Evolutionary conservation across 1,140 invertebrate genomes (phyloP).

Genomic region (Drusus annulatus): DNA sequence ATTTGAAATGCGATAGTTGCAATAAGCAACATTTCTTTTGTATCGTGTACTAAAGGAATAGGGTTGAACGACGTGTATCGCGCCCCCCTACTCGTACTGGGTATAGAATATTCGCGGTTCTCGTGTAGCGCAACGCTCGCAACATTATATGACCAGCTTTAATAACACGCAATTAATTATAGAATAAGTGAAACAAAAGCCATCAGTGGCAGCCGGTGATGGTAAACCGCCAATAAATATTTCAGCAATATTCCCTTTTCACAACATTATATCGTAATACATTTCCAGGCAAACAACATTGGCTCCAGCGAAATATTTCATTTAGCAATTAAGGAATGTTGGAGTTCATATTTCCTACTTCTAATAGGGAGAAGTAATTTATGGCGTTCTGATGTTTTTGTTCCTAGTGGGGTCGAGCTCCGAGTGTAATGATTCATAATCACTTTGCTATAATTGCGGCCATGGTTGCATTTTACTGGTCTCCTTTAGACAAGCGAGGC

Average conservation of each 20-base stretch:
- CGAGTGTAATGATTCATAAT: neutral
- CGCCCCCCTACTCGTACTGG: no score
- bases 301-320: slow-evolving; percentile 24
- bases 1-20: no score
- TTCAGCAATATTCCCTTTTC: slow-evolving; percentile 21
- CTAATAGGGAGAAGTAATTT: slow-evolving; percentile 28
- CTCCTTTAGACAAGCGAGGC: no score
- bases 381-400: slow-evolving; percentile 10
- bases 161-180: slow-evolving; percentile 31
- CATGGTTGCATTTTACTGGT: no score
- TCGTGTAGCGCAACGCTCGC: neutral
- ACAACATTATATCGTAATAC: slow-evolving; percentile 26
- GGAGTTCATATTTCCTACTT: slow-evolving; percentile 15
- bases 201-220: slow-evolving; percentile 38
- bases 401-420: neutral
- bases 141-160: slow-evolving; percentile 8
- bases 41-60: no score
- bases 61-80: no score
- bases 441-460: neutral
- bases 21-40: no score
- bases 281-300: slow-evolving; percentile 11
- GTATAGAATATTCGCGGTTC: neutral
- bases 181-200: slow-evolving; percentile 19
- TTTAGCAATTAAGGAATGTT: slow-evolving; percentile 30
- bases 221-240: slow-evolving; percentile 36